Evolutionary conservation across 1,140 invertebrate species (phyloP).

Genomic region (Chironomus striatipennis): DNA sequence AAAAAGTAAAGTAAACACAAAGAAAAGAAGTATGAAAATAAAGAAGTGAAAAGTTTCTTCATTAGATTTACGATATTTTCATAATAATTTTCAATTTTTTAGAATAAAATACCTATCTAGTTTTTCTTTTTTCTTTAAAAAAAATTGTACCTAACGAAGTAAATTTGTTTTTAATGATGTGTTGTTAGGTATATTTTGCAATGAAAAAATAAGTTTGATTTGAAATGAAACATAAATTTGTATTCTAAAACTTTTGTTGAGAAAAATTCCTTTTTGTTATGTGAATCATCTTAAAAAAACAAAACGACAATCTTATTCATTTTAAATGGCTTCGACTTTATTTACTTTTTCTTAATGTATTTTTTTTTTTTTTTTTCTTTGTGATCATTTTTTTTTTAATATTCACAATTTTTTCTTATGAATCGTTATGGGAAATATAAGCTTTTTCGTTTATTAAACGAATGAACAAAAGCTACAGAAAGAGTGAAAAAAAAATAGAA

Average conservation of each 20-base stretch:
- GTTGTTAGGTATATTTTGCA: no score
- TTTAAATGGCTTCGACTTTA: slow-evolving; percentile 10
- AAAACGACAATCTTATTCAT: not conserved
- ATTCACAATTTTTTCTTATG: slow-evolving; percentile 1
- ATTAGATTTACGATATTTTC: not conserved
- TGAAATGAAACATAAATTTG: not conserved
- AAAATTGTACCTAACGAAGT: no score
- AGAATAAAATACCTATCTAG: not conserved
- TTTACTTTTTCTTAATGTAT: not conserved
- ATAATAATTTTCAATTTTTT: no score
- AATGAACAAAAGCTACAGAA: not conserved
- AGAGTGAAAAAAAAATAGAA: not conserved
- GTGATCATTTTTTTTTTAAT: not conserved
- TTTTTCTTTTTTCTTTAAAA: not conserved
- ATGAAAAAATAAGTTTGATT: no score
- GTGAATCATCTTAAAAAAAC: not conserved
- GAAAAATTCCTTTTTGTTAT: not conserved
- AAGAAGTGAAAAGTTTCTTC: not conserved
- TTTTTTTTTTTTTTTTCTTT: not conserved
- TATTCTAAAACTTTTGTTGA: not conserved
- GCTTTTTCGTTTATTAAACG: slow-evolving; percentile 1
- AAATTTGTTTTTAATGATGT: no score
- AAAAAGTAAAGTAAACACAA: not conserved
- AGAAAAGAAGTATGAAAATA: not conserved
- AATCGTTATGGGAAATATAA: slow-evolving; percentile 9